phyloP scores from a whole-genome alignment of 2,797 vertebrate species.

The Rhabdomys pumilio region DNA sequence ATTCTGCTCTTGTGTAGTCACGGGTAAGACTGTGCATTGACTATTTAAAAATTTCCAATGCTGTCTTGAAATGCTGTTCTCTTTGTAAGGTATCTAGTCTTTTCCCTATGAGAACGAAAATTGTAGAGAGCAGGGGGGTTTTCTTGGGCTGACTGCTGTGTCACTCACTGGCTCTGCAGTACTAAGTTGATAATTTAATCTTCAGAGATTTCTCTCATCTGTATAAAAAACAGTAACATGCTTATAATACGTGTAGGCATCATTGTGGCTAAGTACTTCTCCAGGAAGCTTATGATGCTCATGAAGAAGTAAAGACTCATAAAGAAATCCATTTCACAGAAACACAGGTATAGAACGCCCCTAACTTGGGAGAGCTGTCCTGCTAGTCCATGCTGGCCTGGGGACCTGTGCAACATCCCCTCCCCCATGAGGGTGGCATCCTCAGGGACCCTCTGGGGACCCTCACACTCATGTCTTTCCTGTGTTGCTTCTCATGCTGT shows the following conservation, averaged over 20 bases:
- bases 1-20: background rate
- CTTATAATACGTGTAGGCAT: background rate
- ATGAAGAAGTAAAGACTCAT: background rate
- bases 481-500: background rate
- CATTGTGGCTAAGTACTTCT: background rate
- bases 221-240: background rate
- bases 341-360: background rate
- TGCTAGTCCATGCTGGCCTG: background rate
- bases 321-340: constrained; percentile 34
- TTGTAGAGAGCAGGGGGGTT: background rate
- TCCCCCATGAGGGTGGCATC: background rate
- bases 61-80: background rate
- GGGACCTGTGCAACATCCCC: background rate
- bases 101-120: background rate
- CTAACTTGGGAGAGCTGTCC: background rate
- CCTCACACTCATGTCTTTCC: background rate
- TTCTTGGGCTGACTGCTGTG: background rate
- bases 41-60: background rate
- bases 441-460: background rate
- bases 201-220: constrained; percentile 19
- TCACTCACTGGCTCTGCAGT: background rate
- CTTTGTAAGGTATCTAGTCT: background rate
- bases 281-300: background rate
- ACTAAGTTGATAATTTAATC: constrained; percentile 12
- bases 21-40: background rate